These are phyloP conservation scores for Euzophera pinguis DNA, from an alignment of 2,888 invertebrate genomes.

Conservation along the genomic window DNA sequence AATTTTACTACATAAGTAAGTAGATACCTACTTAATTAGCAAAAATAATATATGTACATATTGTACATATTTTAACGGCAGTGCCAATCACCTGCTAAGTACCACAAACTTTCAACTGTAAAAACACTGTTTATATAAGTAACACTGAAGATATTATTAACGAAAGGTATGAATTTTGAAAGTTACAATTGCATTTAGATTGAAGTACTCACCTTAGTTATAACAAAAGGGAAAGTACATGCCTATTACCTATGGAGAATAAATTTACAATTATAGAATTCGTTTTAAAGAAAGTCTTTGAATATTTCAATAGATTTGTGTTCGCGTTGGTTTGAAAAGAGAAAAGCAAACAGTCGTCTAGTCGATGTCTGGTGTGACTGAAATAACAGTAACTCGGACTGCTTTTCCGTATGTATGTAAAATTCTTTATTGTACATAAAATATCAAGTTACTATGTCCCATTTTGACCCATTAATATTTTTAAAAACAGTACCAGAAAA, in stretches of 20 bases:
- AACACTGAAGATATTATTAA: neutral
- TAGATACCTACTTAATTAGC: neutral
- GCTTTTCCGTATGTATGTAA: no score
- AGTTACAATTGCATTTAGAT: conserved; percentile 7
- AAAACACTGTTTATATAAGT: neutral
- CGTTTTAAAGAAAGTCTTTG: neutral
- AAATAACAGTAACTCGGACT: conserved; percentile 28
- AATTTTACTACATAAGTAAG: neutral
- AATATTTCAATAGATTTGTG: neutral
- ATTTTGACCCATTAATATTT: no score
- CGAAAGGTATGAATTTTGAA: neutral
- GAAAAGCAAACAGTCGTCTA: conserved; percentile 24
- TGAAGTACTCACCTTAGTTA: neutral
- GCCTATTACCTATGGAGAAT: neutral
- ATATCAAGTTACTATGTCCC: no score
- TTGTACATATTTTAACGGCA: conserved; percentile 9
- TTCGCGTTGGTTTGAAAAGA: neutral
- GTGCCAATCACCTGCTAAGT: conserved; percentile 9
- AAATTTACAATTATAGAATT: neutral
- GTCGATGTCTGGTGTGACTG: conserved; percentile 35
- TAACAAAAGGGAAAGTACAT: neutral
- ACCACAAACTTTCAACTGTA: conserved; percentile 1
- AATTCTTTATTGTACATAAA: no score
- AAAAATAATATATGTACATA: conserved; percentile 5
- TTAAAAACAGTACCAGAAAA: no score